A percentile compares a stretch with the other conserved stretches of the same genome.
phyloP scores from a whole-genome alignment of 2,113 vertebrate species.

The Gallinago jamesoni region DNA sequence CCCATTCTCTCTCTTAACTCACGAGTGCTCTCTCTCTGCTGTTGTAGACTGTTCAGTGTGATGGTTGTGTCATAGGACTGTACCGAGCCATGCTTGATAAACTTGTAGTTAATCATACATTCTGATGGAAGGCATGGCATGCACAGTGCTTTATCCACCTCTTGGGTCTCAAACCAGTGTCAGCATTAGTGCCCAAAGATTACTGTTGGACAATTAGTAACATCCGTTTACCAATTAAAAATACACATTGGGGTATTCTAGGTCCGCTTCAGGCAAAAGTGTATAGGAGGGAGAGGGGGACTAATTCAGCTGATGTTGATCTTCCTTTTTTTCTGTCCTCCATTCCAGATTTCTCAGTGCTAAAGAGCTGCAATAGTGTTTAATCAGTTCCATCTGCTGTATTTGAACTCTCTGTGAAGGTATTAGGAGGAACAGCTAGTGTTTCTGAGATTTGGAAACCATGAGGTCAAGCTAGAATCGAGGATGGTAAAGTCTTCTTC shows the following conservation, averaged over 20 bases:
- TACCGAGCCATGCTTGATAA: not conserved
- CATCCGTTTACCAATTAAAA: not conserved
- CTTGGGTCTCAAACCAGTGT: not conserved
- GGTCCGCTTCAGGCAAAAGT: not conserved
- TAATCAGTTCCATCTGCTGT: not conserved
- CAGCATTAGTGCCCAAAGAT: not conserved
- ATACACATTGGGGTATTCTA: not conserved
- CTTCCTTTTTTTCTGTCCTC: not conserved
- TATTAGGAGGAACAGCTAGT: not conserved
- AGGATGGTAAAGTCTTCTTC: not conserved
- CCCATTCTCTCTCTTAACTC: slow-evolving; percentile 1
- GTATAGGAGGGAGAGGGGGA: not conserved
- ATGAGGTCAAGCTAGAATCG: accelerated
- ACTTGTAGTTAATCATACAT: slow-evolving; percentile 31
- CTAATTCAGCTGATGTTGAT: not conserved
- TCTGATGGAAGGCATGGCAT: not conserved
- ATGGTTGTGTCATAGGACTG: slow-evolving; percentile 70
- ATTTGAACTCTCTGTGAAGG: not conserved
- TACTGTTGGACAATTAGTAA: not conserved
- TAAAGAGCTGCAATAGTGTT: not conserved
- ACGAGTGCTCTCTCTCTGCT: slow-evolving; percentile 65
- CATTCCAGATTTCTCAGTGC: slow-evolving; percentile 26
- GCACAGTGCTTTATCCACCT: not conserved
- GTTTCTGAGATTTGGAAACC: not conserved
- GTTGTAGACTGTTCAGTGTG: slow-evolving; percentile 78